Base-by-base conservation (phyloP, 2,113 vertebrate genomes). In the Galeopterus variegatus region DNA sequence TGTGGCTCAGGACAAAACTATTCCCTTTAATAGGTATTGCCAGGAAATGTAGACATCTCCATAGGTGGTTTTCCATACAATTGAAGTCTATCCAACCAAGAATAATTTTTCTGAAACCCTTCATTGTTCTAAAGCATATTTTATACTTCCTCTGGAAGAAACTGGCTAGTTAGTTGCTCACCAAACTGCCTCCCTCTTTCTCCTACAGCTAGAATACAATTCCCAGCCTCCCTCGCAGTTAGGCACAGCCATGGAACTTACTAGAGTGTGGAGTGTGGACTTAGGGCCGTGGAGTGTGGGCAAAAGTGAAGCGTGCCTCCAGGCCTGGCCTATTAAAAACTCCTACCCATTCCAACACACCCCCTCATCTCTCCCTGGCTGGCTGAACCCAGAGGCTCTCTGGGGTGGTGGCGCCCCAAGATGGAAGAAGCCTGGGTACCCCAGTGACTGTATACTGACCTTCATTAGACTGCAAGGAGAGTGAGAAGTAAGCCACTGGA, bases 401-500 rank as follows among this genome's bases (percentile, higher is more conserved):
- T 28, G 17, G 77, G 52, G 10, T 8, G 28, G 48, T 81, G 64
- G 54, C 88, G 52, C 8, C 84, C 89, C 64, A 76, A 80, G 76
- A 88, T n/a, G 21, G 85, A 88, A 92, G 64, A 52, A 69, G 26
- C 70, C 76, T 88, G 52, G 77, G 52, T 83, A 56, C 12, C 21
- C 60, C 95, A 60, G 60, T 87, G 75, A 76, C 70, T 48, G 4
- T 21, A 79, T 31, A 70, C 28, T 70, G 18, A 89, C 64, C 73
- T 75, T 77, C 69, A 36, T 82, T 52, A 77, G 54, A 96, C n/a
- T 77, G 21, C 70, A 81, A 73, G 1, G 10, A 64, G 88, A 67
- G 24, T 90, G 77, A 89, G 83, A 91, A 94, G 33, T 31, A 77
- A 91, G 67, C 67, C 92, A 89, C 89, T 88, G 23, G 93, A 89